A percentile compares a stretch with the other conserved stretches of the same genome.
Evolutionary conservation across 2,888 invertebrate species (phyloP).

Genomic region (Harmothoe impar): DNA sequence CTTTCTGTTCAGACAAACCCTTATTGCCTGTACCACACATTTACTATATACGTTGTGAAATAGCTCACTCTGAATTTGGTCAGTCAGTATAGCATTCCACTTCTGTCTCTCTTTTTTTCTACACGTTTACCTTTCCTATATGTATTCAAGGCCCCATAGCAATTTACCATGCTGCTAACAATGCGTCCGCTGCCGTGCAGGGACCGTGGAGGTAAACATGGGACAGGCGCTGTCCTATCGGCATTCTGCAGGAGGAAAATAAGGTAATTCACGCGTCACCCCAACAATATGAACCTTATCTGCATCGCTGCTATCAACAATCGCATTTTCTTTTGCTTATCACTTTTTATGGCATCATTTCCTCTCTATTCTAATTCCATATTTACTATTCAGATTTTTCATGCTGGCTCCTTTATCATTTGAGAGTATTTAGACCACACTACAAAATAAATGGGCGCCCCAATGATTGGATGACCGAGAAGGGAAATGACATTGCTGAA

Average conservation of each 20-base stretch:
- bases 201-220: no score
- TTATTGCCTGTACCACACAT: no score
- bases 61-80: no score
- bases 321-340: background rate
- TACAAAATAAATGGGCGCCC: background rate
- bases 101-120: no score
- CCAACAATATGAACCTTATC: background rate
- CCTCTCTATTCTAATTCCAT: background rate
- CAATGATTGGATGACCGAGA: conserved; percentile 14
- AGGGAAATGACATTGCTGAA: conserved; percentile 34
- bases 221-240: background rate
- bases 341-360: background rate
- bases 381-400: conserved; percentile 10
- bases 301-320: conserved; percentile 14
- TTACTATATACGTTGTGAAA: no score
- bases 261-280: background rate
- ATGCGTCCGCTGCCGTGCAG: no score
- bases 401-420: background rate
- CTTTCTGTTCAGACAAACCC: no score
- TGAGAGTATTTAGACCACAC: background rate
- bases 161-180: no score
- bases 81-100: no score
- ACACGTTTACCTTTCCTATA: no score
- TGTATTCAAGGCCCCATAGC: no score
- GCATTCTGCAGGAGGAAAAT: background rate